A percentile compares a stretch with the other conserved stretches of the same genome.
These are phyloP conservation scores for Reticulitermes lucifugus DNA, from an alignment of 2,888 invertebrate genomes.

Conservation along the genomic window DNA sequence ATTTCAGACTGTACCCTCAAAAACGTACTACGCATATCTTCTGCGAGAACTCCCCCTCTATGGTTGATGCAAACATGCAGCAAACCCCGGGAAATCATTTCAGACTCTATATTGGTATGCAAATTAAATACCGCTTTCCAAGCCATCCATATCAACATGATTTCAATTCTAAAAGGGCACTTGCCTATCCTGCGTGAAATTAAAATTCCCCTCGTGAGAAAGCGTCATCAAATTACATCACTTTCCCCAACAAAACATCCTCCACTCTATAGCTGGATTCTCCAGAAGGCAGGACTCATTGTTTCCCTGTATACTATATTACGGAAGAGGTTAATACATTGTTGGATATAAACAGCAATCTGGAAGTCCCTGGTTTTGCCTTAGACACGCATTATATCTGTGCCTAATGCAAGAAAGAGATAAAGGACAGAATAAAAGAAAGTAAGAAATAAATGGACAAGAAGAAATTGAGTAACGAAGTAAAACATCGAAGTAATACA, in stretches of 20 bases:
- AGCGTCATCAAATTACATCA: neutral
- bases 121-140: constrained; percentile 16
- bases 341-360: too few species aligned
- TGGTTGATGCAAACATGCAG: constrained; percentile 2
- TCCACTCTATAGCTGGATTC: neutral
- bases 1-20: neutral
- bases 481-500: neutral
- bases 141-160: constrained; percentile 22
- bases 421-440: neutral
- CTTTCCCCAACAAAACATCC: neutral
- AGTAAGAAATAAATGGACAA: neutral
- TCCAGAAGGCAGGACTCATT: too few species aligned
- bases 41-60: neutral
- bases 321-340: too few species aligned
- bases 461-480: neutral
- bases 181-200: constrained; percentile 14
- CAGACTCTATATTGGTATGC: constrained; percentile 35
- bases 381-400: too few species aligned
- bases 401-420: neutral
- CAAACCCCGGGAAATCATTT: neutral
- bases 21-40: too few species aligned
- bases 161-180: constrained; percentile 27
- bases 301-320: too few species aligned
- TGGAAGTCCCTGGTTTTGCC: too few species aligned
- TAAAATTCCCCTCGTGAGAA: constrained; percentile 7